Evolutionary conservation across 2,113 vertebrate genomes (phyloP).

Genomic region (Symphodus melops): DNA sequence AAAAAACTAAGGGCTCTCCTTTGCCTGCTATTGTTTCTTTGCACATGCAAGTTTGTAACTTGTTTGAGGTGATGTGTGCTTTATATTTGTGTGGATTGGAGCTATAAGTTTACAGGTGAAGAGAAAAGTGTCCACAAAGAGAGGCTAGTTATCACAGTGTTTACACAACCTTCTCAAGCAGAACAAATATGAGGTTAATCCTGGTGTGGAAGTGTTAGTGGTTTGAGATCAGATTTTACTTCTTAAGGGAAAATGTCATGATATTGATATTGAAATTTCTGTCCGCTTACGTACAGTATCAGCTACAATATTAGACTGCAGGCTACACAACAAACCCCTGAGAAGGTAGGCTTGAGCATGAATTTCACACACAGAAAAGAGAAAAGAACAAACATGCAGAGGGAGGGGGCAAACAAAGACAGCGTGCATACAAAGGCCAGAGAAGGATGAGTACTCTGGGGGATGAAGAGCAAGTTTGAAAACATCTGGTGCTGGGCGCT

Average conservation of each 20-base stretch:
- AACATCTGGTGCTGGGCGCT: neutral
- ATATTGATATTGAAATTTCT: constrained; percentile 15
- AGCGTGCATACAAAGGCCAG: neutral
- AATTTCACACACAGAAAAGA: no score
- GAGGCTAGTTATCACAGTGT: neutral
- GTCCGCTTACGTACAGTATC: constrained; percentile 1
- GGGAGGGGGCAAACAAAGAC: neutral
- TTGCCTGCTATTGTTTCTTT: neutral
- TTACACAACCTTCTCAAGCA: constrained; percentile 33
- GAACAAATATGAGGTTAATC: constrained; percentile 42
- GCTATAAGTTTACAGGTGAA: neutral
- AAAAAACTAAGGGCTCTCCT: neutral
- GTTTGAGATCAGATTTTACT: constrained; percentile 2
- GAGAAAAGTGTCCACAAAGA: neutral
- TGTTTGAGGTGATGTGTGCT: neutral
- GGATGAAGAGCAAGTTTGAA: neutral
- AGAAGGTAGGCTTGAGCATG: neutral
- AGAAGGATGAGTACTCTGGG: neutral
- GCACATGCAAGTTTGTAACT: neutral
- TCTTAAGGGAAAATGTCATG: constrained; percentile 26
- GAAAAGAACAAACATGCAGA: neutral
- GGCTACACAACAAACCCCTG: neutral
- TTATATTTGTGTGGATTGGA: neutral
- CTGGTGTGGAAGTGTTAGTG: constrained; percentile 6
- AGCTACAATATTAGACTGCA: neutral